Percentiles rank a stretch among this genome's conserved stretches.
Conservation (phyloP, 1,140 invertebrate genomes). For the Polypedilum vanderplanki region DNA sequence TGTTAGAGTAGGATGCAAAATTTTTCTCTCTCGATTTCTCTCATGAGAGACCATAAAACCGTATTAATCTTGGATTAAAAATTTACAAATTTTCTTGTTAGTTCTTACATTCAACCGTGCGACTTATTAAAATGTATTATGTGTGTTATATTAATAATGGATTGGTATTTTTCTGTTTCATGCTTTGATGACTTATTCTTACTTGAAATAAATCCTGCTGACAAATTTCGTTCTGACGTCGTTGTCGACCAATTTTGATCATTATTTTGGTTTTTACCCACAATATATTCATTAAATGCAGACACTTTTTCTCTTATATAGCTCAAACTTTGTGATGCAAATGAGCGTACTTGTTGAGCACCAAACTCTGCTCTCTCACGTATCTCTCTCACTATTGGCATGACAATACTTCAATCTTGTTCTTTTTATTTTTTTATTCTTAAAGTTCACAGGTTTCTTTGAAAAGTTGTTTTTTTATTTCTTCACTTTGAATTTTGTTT, state of each 20-base stretch:
- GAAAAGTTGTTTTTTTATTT: neutral
- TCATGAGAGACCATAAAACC: no score
- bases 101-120: neutral
- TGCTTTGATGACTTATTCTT: neutral
- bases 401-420: neutral
- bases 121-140: neutral
- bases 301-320: neutral
- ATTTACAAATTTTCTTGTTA: neutral
- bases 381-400: neutral
- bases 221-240: neutral
- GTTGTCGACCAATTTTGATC: neutral
- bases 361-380: neutral
- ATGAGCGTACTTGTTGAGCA: slow-evolving; percentile 16
- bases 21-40: neutral
- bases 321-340: neutral
- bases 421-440: no score
- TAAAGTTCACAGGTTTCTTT: no score
- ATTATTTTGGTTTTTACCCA: neutral
- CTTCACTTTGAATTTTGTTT: neutral
- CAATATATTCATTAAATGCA: slow-evolving; percentile 18
- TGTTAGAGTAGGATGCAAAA: neutral
- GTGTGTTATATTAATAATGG: no score
- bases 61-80: no score
- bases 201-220: neutral
- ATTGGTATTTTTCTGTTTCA: neutral